A percentile compares a stretch with the other conserved stretches of the same genome.
Evolutionary conservation across 2,888 invertebrate species (phyloP).

Genomic region (Lamellibrachia satsuma): DNA sequence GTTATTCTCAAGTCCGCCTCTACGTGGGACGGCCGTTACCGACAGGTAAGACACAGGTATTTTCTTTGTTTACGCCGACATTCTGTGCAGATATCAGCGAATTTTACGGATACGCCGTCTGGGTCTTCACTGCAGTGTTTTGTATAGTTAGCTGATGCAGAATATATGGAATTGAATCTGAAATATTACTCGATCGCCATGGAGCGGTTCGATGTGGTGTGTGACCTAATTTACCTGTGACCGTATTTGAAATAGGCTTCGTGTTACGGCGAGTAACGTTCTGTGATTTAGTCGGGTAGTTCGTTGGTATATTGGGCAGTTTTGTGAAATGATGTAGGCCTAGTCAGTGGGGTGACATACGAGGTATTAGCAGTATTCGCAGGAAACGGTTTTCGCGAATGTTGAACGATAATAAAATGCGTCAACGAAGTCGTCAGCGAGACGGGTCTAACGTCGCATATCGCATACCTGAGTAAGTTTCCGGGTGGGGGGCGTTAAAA

Average conservation of each 20-base stretch:
- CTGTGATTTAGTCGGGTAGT: background rate
- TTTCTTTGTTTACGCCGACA: constrained; percentile 12
- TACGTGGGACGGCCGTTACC: background rate
- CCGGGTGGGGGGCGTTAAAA: background rate
- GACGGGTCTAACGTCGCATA: background rate
- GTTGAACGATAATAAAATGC: background rate
- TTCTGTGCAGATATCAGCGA: background rate
- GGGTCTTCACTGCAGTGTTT: background rate
- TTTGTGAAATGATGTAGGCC: background rate
- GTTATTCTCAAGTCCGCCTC: background rate
- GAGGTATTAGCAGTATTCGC: background rate
- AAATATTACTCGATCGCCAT: background rate
- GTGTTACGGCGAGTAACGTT: background rate
- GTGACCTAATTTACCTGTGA: constrained; percentile 17
- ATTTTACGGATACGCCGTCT: background rate
- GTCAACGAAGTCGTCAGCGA: background rate
- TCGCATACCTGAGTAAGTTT: constrained; percentile 10
- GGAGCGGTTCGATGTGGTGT: background rate
- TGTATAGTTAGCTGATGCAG: background rate
- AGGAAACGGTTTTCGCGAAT: background rate
- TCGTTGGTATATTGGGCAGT: background rate
- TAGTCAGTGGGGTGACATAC: background rate
- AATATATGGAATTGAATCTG: background rate
- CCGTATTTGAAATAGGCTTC: constrained; percentile 4
- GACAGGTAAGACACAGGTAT: constrained; percentile 11